phyloP scores from a whole-genome alignment of 2,113 vertebrate species.

The Pholis gunnellus region DNA sequence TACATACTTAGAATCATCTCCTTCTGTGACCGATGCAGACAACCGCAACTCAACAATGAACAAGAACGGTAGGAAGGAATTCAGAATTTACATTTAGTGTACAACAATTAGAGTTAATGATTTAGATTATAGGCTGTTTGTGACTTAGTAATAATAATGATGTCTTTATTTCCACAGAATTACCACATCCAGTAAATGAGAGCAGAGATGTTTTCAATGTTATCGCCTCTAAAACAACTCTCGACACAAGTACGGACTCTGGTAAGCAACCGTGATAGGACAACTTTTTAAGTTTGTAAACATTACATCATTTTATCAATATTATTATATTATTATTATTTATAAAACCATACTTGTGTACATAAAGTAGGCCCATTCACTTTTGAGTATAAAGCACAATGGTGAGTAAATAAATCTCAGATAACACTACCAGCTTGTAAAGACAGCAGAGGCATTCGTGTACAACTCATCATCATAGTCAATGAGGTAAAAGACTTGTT shows the following conservation, averaged over 20 bases:
- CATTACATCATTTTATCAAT: too few relatives aligned
- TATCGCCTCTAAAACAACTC: not conserved
- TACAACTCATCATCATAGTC: too few relatives aligned
- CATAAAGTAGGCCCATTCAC: too few relatives aligned
- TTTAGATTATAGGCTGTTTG: not conserved
- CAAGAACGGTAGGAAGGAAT: slow-evolving; percentile 19
- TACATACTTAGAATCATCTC: slow-evolving; percentile 16
- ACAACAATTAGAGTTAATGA: not conserved
- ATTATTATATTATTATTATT: too few relatives aligned
- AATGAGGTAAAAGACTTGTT: too few relatives aligned
- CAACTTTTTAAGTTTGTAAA: not conserved
- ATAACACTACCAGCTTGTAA: too few relatives aligned
- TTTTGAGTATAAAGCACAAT: too few relatives aligned
- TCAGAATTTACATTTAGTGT: not conserved
- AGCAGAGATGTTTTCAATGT: not conserved
- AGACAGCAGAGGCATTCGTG: too few relatives aligned
- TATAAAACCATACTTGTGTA: too few relatives aligned
- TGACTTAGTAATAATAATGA: not conserved
- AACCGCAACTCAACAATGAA: slow-evolving; percentile 2
- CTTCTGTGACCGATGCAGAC: not conserved
- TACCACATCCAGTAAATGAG: not conserved
- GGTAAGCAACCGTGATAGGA: slow-evolving; percentile 8
- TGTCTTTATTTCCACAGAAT: not conserved
- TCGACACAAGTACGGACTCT: not conserved
- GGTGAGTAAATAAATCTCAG: too few relatives aligned